Evolutionary conservation across 1,140 invertebrate genomes (phyloP).

Genomic region (Lepidotrigona ventralis): DNA sequence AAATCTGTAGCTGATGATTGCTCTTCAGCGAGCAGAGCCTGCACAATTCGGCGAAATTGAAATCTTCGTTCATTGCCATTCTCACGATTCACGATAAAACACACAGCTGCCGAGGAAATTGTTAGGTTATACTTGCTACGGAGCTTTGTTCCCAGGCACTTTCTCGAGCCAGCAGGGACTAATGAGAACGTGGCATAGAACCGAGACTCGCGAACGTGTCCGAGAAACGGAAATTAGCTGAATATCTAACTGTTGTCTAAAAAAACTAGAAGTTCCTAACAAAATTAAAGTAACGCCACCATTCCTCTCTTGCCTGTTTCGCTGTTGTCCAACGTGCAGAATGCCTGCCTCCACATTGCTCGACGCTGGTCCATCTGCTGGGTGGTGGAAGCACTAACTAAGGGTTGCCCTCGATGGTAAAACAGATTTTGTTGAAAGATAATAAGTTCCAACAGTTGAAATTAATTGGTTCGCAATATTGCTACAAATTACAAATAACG

Average conservation of each 20-base stretch:
- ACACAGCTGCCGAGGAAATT: slow-evolving; percentile 36
- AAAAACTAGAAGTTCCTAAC: slow-evolving; percentile 16
- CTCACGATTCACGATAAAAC: slow-evolving; percentile 51
- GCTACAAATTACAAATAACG: not conserved
- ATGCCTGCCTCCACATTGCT: slow-evolving; percentile 26
- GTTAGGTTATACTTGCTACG: slow-evolving; percentile 60
- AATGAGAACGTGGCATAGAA: not conserved
- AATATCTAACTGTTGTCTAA: not conserved
- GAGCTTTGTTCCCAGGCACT: not conserved
- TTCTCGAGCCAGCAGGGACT: not conserved
- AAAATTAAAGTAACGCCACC: slow-evolving; percentile 60
- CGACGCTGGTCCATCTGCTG: not conserved
- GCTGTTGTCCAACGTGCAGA: slow-evolving; percentile 30
- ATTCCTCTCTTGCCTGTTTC: slow-evolving; percentile 48
- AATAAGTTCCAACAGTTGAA: not conserved
- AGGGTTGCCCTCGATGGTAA: slow-evolving; percentile 1
- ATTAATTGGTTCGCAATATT: not conserved
- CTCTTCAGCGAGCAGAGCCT: slow-evolving; percentile 85
- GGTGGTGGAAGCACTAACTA: not conserved
- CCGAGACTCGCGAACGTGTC: no score
- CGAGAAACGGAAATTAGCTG: not conserved
- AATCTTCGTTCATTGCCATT: slow-evolving; percentile 84
- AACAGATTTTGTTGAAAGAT: not conserved
- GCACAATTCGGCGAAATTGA: slow-evolving; percentile 86
- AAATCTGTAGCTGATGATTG: slow-evolving; percentile 84